Conservation (phyloP, 2,113 vertebrate genomes). For the Psophia crepitans region DNA sequence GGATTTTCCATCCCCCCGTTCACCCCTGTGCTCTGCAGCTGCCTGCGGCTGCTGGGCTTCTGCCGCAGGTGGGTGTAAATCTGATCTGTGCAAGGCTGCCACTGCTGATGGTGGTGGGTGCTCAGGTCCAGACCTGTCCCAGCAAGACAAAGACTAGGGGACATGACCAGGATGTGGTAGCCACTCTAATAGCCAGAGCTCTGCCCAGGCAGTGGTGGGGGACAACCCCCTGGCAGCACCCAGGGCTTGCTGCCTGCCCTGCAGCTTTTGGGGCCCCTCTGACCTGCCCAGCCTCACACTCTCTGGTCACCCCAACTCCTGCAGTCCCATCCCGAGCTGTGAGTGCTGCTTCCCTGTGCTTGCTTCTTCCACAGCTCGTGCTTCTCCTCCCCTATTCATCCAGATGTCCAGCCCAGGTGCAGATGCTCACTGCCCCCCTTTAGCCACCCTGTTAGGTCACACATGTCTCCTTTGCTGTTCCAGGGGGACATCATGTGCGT, state of each 20-base stretch:
- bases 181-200: background rate
- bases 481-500: rapidly evolving
- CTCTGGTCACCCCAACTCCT: background rate
- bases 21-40: rapidly evolving
- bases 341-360: background rate
- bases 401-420: rapidly evolving
- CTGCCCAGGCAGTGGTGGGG: background rate
- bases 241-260: background rate
- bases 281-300: rapidly evolving
- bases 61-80: background rate
- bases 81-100: rapidly evolving
- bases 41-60: background rate
- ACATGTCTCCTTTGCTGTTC: background rate
- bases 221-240: background rate
- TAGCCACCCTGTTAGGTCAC: rapidly evolving
- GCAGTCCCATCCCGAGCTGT: background rate
- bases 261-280: background rate
- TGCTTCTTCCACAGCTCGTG: too few species aligned
- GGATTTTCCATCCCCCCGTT: background rate
- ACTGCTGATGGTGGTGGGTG: background rate
- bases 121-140: background rate
- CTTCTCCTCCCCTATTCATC: background rate
- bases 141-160: background rate
- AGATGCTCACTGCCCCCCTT: background rate
- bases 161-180: background rate